Percentiles rank a stretch among this genome's conserved stretches.
phyloP scores from a whole-genome alignment of 2,113 vertebrate species.

The Plestiodon gilberti region DNA sequence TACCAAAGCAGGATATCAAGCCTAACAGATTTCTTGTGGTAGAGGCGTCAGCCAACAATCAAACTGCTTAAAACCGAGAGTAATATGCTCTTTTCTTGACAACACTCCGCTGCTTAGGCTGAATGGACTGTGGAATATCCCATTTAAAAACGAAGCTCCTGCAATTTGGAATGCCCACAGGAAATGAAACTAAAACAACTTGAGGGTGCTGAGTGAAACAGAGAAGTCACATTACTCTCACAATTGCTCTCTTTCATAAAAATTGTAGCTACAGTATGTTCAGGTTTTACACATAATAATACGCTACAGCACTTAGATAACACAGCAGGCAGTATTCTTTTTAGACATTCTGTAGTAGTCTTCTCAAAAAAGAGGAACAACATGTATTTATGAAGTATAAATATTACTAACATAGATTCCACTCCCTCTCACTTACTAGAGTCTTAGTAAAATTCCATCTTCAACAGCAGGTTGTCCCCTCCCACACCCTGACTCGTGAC shows the following conservation, averaged over 20 bases:
- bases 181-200: conserved; percentile 70
- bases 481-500: not conserved
- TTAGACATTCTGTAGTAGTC: not conserved
- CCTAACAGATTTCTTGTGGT: not conserved
- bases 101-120: conserved; percentile 26
- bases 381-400: not conserved
- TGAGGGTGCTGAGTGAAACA: not conserved
- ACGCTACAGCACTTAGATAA: not conserved
- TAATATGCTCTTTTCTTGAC: conserved; percentile 1
- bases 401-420: not conserved
- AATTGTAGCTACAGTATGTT: not conserved
- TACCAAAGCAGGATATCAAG: not conserved
- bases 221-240: too few species aligned
- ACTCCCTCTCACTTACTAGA: not conserved
- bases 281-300: not conserved
- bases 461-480: too few species aligned
- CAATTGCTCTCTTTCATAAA: not conserved
- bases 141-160: conserved; percentile 31
- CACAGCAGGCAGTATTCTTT: not conserved
- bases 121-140: conserved; percentile 7
- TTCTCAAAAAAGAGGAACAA: not conserved
- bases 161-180: conserved; percentile 49
- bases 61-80: not conserved
- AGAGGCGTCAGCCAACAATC: not conserved
- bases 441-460: not conserved